Evolutionary conservation across 2,113 vertebrate species (phyloP), one percentile per base, ranked within the genome.

Genomic region (Mellivora capensis): DNA sequence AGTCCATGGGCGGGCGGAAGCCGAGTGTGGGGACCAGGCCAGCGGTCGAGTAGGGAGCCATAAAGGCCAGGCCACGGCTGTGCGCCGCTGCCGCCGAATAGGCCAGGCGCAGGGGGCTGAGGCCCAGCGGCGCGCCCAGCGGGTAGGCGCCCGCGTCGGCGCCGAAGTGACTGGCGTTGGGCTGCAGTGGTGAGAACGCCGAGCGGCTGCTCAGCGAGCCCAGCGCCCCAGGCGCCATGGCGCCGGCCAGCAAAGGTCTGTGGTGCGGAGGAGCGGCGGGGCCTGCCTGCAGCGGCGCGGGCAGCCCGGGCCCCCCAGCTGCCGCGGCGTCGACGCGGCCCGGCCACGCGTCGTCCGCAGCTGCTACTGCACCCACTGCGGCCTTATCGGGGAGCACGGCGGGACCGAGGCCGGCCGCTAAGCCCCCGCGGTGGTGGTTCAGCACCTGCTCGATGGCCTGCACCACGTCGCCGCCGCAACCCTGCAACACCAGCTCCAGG

Each of bases 381-480:
- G 99, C 94, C 61, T 97, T 98, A 17, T 98, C 97, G 0, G 96
- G 91, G 57, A 94, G 76, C 91, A 99, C 99, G 21, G 95, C 81
- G 69, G 98, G 98, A 93, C 98, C 98, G 57, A 98, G 97, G 91
- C 98, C 98, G 83, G 97, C 96, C 18, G 83, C 96, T 74, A 98
- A 93, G 77, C 97, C 95, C 57, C 97, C 97, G 67, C 97, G 97
- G 95, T 98, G 98, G 99, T 99, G 99, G 99, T 99, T 99, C 95
- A 99, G 99, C 98, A 99, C 99, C 98, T 99, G 99, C 99, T 99
- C 99, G 97, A 99, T 99, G 98, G 99, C 99, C 98, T 99, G 99
- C 44, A 99, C 99, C 99, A 99, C 99, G 97, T 99, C 99, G 86
- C 99, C 99, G 23, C 99, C 99, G 98, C 99, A 99, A 98, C 99